Evolutionary conservation across 2,113 vertebrate genomes (phyloP).

Genomic region (Herpetotheres cachinnans): DNA sequence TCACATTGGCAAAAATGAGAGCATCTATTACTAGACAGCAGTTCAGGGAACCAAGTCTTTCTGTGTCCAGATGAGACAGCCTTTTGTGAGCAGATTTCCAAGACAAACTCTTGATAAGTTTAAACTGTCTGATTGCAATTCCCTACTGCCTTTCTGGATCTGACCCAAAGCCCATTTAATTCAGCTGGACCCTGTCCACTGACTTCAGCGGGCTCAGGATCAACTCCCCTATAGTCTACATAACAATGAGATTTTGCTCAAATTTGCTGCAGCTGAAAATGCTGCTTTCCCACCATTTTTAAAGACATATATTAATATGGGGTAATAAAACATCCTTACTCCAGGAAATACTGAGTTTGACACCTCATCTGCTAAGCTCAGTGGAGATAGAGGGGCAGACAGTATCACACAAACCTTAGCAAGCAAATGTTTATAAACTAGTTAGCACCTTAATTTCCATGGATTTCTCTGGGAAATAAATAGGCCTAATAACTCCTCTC

Average conservation of each 20-base stretch:
- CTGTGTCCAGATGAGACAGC: not conserved
- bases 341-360: not conserved
- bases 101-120: conserved; percentile 13
- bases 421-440: not conserved
- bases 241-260: not conserved
- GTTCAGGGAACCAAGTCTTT: not conserved
- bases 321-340: not conserved
- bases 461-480: not conserved
- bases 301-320: not conserved
- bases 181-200: not conserved
- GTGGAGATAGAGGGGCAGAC: not conserved
- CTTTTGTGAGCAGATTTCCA: not conserved
- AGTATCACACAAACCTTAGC: not conserved
- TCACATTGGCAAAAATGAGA: not conserved
- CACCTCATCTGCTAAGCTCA: not conserved
- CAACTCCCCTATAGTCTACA: not conserved
- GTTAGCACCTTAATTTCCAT: not conserved
- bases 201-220: not conserved
- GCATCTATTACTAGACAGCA: not conserved
- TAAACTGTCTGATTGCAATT: conserved; percentile 16
- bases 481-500: not conserved
- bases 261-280: conserved; percentile 23
- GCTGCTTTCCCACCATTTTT: not conserved
- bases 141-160: conserved; percentile 9
- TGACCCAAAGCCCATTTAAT: not conserved